phyloP scores from a whole-genome alignment of 2,113 vertebrate genomes.

The Turnix velox region DNA sequence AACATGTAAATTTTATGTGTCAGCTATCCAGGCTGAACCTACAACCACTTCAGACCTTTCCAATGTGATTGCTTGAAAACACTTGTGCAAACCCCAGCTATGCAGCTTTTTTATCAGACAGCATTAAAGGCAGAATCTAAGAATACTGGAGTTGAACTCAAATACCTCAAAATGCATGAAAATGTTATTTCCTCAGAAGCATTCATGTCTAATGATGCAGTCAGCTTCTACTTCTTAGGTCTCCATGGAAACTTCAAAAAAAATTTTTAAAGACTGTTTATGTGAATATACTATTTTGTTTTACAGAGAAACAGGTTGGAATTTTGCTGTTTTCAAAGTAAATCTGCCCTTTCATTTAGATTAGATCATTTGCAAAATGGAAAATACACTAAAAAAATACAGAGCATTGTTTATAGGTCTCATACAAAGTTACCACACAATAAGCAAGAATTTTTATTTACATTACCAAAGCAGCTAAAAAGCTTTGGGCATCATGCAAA shows the following conservation, averaged over 20 bases:
- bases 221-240: background rate
- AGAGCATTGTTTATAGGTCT: background rate
- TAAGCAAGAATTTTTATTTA: background rate
- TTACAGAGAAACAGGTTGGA: background rate
- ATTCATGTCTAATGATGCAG: background rate
- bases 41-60: background rate
- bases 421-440: background rate
- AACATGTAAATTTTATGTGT: background rate
- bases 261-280: background rate
- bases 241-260: slow-evolving; percentile 6
- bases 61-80: background rate
- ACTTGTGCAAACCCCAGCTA: background rate
- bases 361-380: background rate
- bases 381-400: background rate
- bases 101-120: background rate
- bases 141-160: background rate
- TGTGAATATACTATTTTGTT: background rate
- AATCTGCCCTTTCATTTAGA: background rate
- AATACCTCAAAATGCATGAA: background rate
- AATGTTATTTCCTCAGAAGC: background rate
- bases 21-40: background rate
- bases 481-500: background rate
- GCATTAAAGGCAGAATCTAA: background rate
- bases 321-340: background rate
- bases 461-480: background rate